Percentiles rank a stretch among this genome's conserved stretches.
These are phyloP conservation scores for Bujurquina vittata DNA, from an alignment of 2,113 vertebrate species.

Conservation along the genomic window DNA sequence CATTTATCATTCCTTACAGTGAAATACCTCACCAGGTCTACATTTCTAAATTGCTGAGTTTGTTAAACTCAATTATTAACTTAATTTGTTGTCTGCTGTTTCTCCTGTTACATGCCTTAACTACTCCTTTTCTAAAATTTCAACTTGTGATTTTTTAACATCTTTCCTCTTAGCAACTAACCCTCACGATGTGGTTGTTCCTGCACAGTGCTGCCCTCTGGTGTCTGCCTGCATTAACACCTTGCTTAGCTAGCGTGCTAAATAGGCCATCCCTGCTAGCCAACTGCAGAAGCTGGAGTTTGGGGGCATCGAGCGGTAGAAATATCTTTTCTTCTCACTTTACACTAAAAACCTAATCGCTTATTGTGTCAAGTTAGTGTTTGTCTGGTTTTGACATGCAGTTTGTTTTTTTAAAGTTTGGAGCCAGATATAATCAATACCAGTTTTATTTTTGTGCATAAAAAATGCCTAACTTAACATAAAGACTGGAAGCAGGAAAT, in stretches of 20 bases:
- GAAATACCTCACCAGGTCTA: conserved; percentile 8
- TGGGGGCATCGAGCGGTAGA: conserved; percentile 52
- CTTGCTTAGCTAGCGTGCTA: conserved; percentile 62
- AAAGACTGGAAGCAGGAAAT: neutral
- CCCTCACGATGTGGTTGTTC: conserved; percentile 56
- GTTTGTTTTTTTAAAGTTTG: neutral
- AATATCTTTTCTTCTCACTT: conserved; percentile 35
- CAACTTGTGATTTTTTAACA: conserved; percentile 6
- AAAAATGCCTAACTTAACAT: neutral
- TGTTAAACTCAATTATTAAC: neutral
- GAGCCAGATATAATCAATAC: neutral
- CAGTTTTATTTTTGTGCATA: neutral
- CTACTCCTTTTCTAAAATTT: neutral
- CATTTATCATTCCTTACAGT: neutral
- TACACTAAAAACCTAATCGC: neutral
- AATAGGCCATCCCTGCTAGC: conserved; percentile 19
- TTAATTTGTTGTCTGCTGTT: conserved; percentile 20
- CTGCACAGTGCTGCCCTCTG: conserved; percentile 58
- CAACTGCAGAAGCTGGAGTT: conserved; percentile 40
- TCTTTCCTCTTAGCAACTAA: conserved; percentile 33
- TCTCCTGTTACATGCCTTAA: neutral
- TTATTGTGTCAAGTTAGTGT: neutral
- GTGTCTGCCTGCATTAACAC: conserved; percentile 55
- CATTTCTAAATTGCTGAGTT: neutral
- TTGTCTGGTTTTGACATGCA: neutral